These are phyloP conservation scores for Dicrostonyx torquatus DNA, from an alignment of 2,797 vertebrate species.

Conservation along the genomic window DNA sequence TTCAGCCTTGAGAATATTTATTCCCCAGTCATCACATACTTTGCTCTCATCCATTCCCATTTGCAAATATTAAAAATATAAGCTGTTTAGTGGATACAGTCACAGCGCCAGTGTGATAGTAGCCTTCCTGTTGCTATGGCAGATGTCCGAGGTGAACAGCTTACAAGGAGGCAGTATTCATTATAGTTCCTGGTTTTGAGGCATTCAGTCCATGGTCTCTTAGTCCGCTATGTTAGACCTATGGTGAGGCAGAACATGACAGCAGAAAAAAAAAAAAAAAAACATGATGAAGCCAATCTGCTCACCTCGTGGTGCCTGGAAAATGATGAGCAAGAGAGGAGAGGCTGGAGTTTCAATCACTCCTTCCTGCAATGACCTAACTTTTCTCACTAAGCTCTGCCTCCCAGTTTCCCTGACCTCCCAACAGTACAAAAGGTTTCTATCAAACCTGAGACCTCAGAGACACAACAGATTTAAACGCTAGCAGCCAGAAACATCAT, in stretches of 20 bases:
- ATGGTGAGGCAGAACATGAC: background rate
- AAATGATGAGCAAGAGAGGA: background rate
- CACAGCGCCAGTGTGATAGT: background rate
- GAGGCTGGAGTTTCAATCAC: background rate
- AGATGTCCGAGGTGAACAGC: background rate
- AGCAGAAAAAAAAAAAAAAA: background rate
- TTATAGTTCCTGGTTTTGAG: background rate
- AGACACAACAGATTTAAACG: background rate
- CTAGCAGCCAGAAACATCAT: background rate
- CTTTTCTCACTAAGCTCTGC: background rate
- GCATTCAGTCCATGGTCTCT: background rate
- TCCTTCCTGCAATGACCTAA: background rate
- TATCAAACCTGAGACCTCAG: background rate
- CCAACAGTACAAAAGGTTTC: background rate
- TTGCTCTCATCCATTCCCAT: background rate
- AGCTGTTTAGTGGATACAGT: background rate
- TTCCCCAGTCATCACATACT: background rate
- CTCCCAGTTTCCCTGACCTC: background rate
- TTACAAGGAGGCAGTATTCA: background rate
- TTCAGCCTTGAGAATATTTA: background rate
- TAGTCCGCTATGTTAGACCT: background rate
- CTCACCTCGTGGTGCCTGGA: background rate
- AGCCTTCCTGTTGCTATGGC: background rate
- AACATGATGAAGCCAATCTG: background rate
- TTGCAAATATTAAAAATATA: slow-evolving; percentile 6